Conservation (phyloP, 2,888 invertebrate species). For the Heliconius ethilla region DNA sequence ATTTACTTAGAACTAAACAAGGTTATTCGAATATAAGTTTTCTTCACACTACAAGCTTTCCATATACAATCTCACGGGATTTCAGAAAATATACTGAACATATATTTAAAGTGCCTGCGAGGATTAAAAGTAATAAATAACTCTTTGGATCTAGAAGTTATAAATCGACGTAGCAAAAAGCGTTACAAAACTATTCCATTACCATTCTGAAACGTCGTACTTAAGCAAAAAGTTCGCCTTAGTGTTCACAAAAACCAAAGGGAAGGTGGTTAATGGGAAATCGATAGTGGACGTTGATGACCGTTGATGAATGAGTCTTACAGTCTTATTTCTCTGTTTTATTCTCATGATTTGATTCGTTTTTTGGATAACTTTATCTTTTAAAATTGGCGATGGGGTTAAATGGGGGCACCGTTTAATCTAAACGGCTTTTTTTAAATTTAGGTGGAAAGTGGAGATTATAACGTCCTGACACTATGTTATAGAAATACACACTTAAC, state of each 20-base stretch:
- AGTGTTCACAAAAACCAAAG: constrained; percentile 49
- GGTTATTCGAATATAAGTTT: not conserved
- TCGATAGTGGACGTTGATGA: constrained; percentile 55
- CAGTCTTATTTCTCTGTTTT: constrained; percentile 21
- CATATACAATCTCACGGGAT: constrained; percentile 1
- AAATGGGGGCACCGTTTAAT: not conserved
- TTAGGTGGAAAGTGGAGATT: not conserved
- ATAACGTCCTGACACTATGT: not conserved
- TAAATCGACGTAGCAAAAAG: constrained; percentile 10
- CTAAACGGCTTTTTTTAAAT: not conserved
- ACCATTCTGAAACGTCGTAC: constrained; percentile 39
- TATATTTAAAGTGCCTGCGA: constrained; percentile 7
- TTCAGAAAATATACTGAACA: not conserved
- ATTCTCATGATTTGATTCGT: not conserved
- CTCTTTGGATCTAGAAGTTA: constrained; percentile 9
- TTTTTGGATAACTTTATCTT: not conserved
- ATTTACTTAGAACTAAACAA: not conserved
- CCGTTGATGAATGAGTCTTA: constrained; percentile 42
- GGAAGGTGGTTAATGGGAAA: constrained; percentile 68
- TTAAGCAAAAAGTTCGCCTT: constrained; percentile 42
- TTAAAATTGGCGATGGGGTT: not conserved
- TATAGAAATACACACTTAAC: not conserved
- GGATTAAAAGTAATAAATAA: constrained; percentile 14
- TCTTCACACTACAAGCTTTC: not conserved
- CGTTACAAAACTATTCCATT: constrained; percentile 27